phyloP scores from a whole-genome alignment of 2,113 vertebrate species.

The Sorex fumeus region DNA sequence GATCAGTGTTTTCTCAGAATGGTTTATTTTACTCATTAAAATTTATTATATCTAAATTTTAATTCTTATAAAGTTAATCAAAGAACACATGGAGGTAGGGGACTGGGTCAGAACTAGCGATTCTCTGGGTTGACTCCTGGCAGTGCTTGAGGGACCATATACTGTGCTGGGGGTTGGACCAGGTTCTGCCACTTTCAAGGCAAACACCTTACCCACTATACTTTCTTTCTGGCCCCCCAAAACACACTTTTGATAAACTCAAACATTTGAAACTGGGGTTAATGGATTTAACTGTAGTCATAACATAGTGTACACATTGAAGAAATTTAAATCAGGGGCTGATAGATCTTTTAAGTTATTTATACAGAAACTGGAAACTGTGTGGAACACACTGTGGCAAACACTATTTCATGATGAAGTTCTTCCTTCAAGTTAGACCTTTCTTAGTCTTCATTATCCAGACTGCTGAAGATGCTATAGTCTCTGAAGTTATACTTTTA shows the following conservation, averaged over 20 bases:
- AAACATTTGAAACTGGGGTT: background rate
- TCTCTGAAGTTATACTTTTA: background rate
- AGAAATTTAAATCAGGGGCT: background rate
- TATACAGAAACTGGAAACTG: background rate
- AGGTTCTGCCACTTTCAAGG: too few species aligned
- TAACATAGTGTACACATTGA: background rate
- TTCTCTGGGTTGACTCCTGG: too few species aligned
- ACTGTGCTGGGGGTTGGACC: too few species aligned
- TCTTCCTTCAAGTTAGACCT: background rate
- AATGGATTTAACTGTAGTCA: background rate
- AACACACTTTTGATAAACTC: slow-evolving; percentile 41
- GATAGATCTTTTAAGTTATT: background rate
- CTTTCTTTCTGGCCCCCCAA: too few species aligned
- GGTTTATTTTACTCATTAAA: slow-evolving; percentile 12
- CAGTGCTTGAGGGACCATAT: too few species aligned
- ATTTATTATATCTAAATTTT: too few species aligned
- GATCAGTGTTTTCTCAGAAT: slow-evolving; percentile 18
- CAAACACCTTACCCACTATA: too few species aligned
- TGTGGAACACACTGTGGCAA: slow-evolving; percentile 22
- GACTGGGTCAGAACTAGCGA: too few species aligned
- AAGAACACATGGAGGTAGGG: too few species aligned
- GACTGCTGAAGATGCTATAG: background rate
- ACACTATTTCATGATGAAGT: background rate
- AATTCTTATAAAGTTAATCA: too few species aligned
- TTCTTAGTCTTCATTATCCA: background rate